Evolutionary conservation across 1,140 invertebrate species (phyloP), one percentile per base, ranked within the genome.

Genomic region (Diabrotica undecimpunctata): DNA sequence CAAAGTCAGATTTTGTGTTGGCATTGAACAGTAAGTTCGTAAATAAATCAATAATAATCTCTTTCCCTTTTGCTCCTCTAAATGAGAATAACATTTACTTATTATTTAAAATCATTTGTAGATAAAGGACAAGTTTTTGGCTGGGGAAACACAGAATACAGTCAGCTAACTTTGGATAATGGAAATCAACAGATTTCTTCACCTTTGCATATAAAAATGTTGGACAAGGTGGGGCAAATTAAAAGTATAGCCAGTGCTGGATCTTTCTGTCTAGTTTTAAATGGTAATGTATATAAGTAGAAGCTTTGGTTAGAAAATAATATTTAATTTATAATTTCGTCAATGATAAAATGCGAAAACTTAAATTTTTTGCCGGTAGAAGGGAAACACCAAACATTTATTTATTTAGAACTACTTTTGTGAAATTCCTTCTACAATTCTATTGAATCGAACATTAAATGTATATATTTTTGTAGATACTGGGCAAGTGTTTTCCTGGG

Each of bases 71-170:
- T 25, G 1, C n/a, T 57, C 0, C 13, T 25, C 79, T 97, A 13
- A 95, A 88, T 80, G 90, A 90, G 93, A 82, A 69, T 62, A 25
- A 25, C 1, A 25, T 25, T 1, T 25, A 25, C 1, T 25, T 25
- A 25, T 25, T 25, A 25, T 2, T 25, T 25, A 25, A 25, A 25
- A 4, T 25, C 25, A 2, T 63, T 80, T 83, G 59, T 78, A 92
- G 94, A 96, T 71, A 88, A 90, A 76, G 96, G 96, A 13, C 92
- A 97, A 73, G 83, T 97, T 2, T 98, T 97, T 83, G 96, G 95
- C 0, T 99, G 96, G 96, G 96, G 97, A 14, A 98, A 97, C 78
- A 91, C 91, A 1, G 97, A 99, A 81, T 98, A 97, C 77, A 87
- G 87, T 4, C 96, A 98, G 78, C 80, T 99, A 39, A 76, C 79